phyloP scores from a whole-genome alignment of 1,140 invertebrate genomes.

The Adelges cooleyi region DNA sequence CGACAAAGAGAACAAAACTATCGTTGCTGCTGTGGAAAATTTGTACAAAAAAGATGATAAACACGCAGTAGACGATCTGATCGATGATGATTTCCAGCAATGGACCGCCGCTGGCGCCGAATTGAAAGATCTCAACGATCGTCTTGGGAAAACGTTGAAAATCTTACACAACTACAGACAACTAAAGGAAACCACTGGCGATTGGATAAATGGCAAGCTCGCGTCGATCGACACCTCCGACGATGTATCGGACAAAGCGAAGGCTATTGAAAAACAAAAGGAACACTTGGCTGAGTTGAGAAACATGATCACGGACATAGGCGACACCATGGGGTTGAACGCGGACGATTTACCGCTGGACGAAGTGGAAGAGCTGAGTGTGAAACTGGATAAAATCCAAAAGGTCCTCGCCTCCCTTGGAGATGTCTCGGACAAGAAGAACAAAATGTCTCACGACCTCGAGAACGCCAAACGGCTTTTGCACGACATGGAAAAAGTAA shows the following conservation, averaged over 20 bases:
- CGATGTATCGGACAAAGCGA: not conserved
- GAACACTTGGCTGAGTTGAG: constrained; percentile 59
- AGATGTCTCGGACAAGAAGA: constrained; percentile 52
- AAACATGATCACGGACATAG: constrained; percentile 61
- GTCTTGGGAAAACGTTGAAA: not conserved
- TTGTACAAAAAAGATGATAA: not conserved
- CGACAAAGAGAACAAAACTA: constrained; percentile 9
- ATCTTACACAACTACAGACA: not conserved
- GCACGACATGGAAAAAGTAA: constrained; percentile 33
- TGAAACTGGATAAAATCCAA: constrained; percentile 60
- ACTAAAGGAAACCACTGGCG: not conserved
- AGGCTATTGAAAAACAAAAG: constrained; percentile 37
- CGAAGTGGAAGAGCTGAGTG: constrained; percentile 65
- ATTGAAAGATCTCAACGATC: not conserved
- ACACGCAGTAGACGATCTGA: not conserved
- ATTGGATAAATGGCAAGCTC: not conserved
- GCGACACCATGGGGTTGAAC: constrained; percentile 60
- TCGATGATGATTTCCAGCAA: not conserved
- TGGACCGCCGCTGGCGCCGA: not conserved
- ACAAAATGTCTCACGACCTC: constrained; percentile 41
- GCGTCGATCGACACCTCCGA: not conserved
- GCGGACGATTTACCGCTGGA: constrained; percentile 48
- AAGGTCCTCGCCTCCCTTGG: constrained; percentile 58
- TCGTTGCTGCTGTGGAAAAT: not conserved
- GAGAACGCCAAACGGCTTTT: constrained; percentile 32